Evolutionary conservation across 2,113 vertebrate genomes (phyloP), one percentile per base, ranked within the genome.

Genomic region (sheep (Ovis aries)): DNA sequence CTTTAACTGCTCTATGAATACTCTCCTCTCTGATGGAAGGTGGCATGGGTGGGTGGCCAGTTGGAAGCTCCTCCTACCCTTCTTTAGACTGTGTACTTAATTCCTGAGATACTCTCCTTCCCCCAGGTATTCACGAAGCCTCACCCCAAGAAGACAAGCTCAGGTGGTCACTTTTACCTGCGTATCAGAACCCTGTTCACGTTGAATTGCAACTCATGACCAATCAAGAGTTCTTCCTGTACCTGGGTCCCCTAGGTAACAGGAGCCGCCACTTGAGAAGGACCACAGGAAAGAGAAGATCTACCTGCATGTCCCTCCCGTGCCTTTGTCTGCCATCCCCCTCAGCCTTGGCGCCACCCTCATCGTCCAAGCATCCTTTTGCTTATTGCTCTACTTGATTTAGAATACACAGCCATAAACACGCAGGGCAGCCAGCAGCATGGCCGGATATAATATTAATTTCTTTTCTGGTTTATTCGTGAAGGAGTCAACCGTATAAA

Each of bases 381-480:
- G n/a, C 74, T 36, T 40, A 2, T 93, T 80, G 88, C 84, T 98
- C 81, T 64, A 4, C 77, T 92, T 43, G 67, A 80, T 94, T 96
- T 97, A 80, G 95, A 94, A 96, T 29, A 94, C 84, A 80, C 60
- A 67, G 88, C 87, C 81, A 15, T 81, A 62, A 90, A 95, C 92
- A 71, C 62, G 59, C 45, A 36, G 95, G 97, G 93, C 95, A 67
- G 81, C 64, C n/a, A 59, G 71, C 92, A 55, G 74, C 17, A 59
- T n/a, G 87, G 95, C 74, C 33, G 33, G 94, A 23, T 91, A 48
- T 48, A 55, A 88, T 59, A 93, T 86, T 96, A 95, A 94, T 97
- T 96, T 96, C 93, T 96, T 92, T 92, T 74, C 97, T 91, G 97
- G 94, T 96, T 96, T 81, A 43, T 96, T 93, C 85, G 96, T 97